Conservation (phyloP, 1,140 invertebrate species). For the Coptotermes formosanus region DNA sequence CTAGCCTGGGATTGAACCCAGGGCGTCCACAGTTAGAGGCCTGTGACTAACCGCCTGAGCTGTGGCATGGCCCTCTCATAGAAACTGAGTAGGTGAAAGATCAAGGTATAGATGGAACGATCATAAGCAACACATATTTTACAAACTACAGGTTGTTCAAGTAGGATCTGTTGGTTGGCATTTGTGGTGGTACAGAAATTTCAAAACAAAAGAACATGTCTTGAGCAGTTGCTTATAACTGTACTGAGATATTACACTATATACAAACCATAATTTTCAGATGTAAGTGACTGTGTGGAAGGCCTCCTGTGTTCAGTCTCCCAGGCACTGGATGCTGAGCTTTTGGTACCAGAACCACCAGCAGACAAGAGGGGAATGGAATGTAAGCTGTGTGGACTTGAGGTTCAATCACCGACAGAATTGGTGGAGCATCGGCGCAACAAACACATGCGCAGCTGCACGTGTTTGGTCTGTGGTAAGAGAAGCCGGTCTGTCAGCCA, state of each 20-base stretch:
- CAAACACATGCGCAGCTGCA: conserved; percentile 25
- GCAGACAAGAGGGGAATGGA: not conserved
- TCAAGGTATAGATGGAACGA: too few species aligned
- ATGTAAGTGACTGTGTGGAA: conserved; percentile 4
- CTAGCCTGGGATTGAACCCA: too few species aligned
- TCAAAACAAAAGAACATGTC: not conserved
- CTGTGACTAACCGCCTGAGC: too few species aligned
- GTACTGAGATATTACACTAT: too few species aligned
- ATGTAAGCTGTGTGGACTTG: conserved; percentile 24
- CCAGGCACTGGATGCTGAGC: not conserved
- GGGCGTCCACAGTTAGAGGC: too few species aligned
- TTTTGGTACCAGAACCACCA: not conserved
- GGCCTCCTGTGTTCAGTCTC: not conserved
- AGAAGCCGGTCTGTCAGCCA: conserved; percentile 28
- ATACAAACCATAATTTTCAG: not conserved
- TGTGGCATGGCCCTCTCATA: too few species aligned
- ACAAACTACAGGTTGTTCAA: too few species aligned
- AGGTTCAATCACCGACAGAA: conserved; percentile 9
- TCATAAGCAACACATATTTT: too few species aligned
- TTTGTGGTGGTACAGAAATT: too few species aligned
- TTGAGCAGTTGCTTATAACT: not conserved
- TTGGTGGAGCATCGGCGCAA: conserved; percentile 16
- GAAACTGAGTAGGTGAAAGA: too few species aligned
- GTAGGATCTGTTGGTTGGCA: too few species aligned
- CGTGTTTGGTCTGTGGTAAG: conserved; percentile 29